Percentiles rank a stretch among this genome's conserved stretches.
phyloP scores from a whole-genome alignment of 2,888 invertebrate species.

The Limnephilus marmoratus region DNA sequence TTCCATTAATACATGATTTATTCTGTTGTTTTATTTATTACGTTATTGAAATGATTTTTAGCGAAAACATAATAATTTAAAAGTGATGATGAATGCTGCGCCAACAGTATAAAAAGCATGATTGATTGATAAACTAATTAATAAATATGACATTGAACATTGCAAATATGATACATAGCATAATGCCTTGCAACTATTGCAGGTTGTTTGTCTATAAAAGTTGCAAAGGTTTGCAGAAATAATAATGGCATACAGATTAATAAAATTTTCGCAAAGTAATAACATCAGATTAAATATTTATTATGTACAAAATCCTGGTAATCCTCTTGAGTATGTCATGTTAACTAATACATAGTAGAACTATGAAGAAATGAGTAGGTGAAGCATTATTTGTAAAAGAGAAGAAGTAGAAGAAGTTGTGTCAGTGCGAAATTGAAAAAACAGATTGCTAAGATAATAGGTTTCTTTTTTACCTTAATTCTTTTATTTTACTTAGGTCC shows the following conservation, averaged over 20 bases:
- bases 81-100: neutral
- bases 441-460: slow-evolving; percentile 34
- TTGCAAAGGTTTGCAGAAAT: neutral
- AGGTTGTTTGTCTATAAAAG: neutral
- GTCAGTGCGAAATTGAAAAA: slow-evolving; percentile 42
- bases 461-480: slow-evolving; percentile 50
- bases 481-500: slow-evolving; percentile 47
- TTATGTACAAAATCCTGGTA: neutral
- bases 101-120: neutral
- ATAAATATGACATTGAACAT: neutral
- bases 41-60: neutral
- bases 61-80: neutral
- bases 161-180: neutral
- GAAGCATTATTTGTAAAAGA: neutral
- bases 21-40: neutral
- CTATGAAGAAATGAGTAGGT: neutral
- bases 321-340: slow-evolving; percentile 8
- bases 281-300: neutral
- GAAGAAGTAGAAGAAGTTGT: slow-evolving; percentile 5
- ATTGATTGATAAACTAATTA: neutral
- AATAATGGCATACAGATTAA: neutral
- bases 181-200: neutral
- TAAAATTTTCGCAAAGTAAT: neutral
- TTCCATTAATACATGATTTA: neutral
- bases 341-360: neutral